Base-by-base conservation (phyloP, 2,888 invertebrate genomes). In the Drosophila atripex region DNA sequence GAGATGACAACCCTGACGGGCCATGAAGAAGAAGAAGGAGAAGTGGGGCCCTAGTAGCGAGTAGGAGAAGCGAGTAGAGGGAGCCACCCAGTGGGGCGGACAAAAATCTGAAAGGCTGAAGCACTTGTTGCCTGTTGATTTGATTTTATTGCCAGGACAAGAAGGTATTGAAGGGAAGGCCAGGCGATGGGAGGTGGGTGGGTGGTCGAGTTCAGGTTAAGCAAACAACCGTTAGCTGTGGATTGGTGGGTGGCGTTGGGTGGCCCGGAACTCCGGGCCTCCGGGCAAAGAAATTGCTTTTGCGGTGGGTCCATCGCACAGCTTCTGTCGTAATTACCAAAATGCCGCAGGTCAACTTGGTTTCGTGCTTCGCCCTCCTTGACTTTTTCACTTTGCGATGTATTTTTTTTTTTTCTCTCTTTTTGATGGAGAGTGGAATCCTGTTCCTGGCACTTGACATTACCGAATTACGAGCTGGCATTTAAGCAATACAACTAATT, bases 401-500 rank as follows among this genome's bases (percentile, higher is more conserved):
- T 18, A 18, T 18, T 18, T 18, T 18, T 18, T 18, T 18, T 18
- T 18, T 39, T 39, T 16, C 9, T 16, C 14, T 16, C 3, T 16
- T 18, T 41, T 21, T 3, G 2, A 0, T 18, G 18, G 43, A 11
- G 21, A 5, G 43, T 2, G 43, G 43, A 43, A 18, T 43, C 41
- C 39, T 59, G 45, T 46, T 52, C 30, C 38, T 30, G 60, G 45
- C 60, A 64, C 41, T 56, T 58, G 73, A 55, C 69, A 79, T 78
- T 55, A 53, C 76, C 71, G 74, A 82, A 53, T 71, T 80, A 70
- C 69, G 35, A 45, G 23, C 52, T 23, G 76, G 50, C 75, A 80
- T 80, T 76, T 76, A 68, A 57, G 76, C 68, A 77, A 77, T 70
- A 68, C 82, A 82, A 61, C 83, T 83, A 80, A 80, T 83, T 80